Evolutionary conservation across 92 coral and sea anemone species (phyloP), one percentile per base, ranked within the genome.

Genomic region (Epizoanthus illoricatus): DNA sequence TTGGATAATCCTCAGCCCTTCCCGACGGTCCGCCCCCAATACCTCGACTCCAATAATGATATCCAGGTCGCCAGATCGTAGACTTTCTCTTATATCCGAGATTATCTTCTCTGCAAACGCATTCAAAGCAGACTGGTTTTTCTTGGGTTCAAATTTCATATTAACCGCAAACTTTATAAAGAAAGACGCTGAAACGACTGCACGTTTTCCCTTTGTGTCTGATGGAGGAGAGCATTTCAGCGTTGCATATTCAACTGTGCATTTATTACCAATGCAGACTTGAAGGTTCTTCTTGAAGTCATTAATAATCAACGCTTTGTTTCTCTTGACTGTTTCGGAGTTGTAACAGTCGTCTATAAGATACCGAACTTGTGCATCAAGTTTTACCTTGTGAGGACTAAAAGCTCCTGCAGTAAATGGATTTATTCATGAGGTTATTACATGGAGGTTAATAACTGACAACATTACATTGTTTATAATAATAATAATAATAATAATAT

Each of bases 211-310:
- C 36, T 42, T 45, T 0, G 73, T 68, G 49, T 68, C 73, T 9
- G 47, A 33, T 3, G 71, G 40, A 43, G 41, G 2, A 7, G 40
- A 33, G 17, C 82, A 78, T 5, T 78, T 61, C 60, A 78, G 18
- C 2, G 69, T 10, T 41, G 82, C 41, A n/a, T 63, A 41, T 45
- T 78, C 61, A 21, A 78, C 23, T 1, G 82, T 78, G 49, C 82
- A 78, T 62, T 63, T 63, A 39, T 78, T 72, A 6, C 82, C 82
- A 19, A 62, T 78, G 17, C 61, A 78, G 65, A 63, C 42, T 21
- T 63, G 82, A 64, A 78, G 82, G 54, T 78, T 78, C 24, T 21
- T 52, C 62, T 78, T 78, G 54, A 78, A 78, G 40, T 78, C 72
- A 45, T 63, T 59, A 5, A 78, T 45, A 78, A 78, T 63, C 2